Evolutionary conservation across 2,888 invertebrate species (phyloP), one percentile per base, ranked within the genome.

Genomic region (Troides oblongomaculatus): DNA sequence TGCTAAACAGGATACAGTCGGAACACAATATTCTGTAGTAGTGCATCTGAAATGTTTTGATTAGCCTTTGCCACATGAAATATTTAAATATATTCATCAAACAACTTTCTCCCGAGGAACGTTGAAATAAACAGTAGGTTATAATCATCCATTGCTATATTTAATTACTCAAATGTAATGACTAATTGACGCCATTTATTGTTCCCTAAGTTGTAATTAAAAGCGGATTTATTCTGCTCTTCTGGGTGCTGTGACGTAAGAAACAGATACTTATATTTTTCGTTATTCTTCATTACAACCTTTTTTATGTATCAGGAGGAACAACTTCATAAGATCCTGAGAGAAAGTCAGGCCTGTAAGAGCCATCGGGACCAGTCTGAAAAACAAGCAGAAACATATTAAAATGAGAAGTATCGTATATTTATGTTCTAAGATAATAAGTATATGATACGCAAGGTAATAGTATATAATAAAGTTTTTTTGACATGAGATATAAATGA

Each of bases 151-250:
- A 58, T 62, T 68, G 30, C 30, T 5, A 56, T 68, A 62, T 57
- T 62, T 62, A 68, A 68, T 62, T 62, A 62, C 57, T 25, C 17
- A 68, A 62, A 67, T 30, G 58, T 46, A 58, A 17, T 14, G n/a
- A 30, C 43, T 39, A n/a, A 57, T 7, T 14, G 46, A 8, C 25
- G 30, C 46, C 43, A 53, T 62, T 62, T 43, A 25, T 43, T 67
- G 23, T 58, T 62, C 61, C 12, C n/a, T 12, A 39, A 25, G 39
- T 25, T 62, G 46, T 21, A 68, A 68, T 68, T 68, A 62, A 58
- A 50, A 62, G 23, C 18, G 30, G 25, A 68, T 68, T 68, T 68
- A 68, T 43, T 18, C 18, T 53, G 53, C 4, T 2, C 6, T 14
- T n/a, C 8, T n/a, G 53, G n/a, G n/a, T 53, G 18, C 18, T 53